These are phyloP conservation scores for Etheostoma nigrum DNA, from an alignment of 2,797 vertebrate species.

Conservation along the genomic window DNA sequence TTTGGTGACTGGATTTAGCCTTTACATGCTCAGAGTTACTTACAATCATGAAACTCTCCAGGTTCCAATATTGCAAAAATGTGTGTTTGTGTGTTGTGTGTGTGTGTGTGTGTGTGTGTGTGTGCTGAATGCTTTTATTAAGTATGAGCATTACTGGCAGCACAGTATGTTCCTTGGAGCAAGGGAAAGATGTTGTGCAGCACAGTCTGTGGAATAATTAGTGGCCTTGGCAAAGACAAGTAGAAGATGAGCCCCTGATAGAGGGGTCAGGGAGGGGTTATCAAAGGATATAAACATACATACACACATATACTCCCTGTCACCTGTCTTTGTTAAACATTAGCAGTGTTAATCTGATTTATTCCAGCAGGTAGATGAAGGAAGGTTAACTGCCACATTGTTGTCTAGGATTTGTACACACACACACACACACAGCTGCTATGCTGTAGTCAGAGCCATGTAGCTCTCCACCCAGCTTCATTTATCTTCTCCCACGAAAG, in stretches of 20 bases:
- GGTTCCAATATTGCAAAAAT: conserved; percentile 29
- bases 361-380: conserved; percentile 40
- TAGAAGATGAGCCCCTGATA: conserved; percentile 51
- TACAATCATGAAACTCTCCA: conserved; percentile 10
- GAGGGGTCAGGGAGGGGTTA: conserved; percentile 58
- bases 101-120: neutral
- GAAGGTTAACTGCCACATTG: conserved; percentile 55
- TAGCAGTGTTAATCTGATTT: conserved; percentile 44
- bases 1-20: conserved; percentile 30
- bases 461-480: conserved; percentile 28
- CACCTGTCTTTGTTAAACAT: conserved; percentile 67
- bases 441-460: conserved; percentile 35
- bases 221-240: conserved; percentile 44
- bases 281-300: conserved; percentile 46
- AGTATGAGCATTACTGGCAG: conserved; percentile 50
- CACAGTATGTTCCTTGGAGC: conserved; percentile 68
- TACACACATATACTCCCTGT: conserved; percentile 24
- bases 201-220: conserved; percentile 67
- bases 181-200: conserved; percentile 66
- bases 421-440: conserved; percentile 48
- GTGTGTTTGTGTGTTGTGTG: conserved; percentile 1
- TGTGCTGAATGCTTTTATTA: conserved; percentile 44
- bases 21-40: conserved; percentile 24
- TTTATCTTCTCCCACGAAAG: conserved; percentile 55
- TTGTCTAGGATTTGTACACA: conserved; percentile 12